Evolutionary conservation across 30 jellyfish, hydroid and myxozoan genomes (phyloP).

Genomic region (Turritopsis rubra): DNA sequence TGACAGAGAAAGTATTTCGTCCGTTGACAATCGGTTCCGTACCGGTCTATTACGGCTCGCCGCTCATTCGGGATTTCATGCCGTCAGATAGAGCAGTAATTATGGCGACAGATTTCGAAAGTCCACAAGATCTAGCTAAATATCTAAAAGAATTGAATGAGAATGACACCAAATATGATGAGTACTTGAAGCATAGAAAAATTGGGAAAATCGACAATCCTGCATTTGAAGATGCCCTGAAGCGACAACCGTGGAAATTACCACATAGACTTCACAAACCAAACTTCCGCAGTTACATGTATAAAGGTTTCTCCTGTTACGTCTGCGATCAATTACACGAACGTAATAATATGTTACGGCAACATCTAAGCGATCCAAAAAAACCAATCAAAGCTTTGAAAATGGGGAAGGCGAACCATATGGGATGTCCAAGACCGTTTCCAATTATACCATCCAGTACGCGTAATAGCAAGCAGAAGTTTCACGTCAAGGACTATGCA

Average conservation of each 20-base stretch:
- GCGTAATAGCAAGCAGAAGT: conserved; percentile 9
- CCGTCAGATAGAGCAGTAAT: conserved; percentile 56
- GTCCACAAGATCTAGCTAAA: conserved; percentile 69
- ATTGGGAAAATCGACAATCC: conserved; percentile 51
- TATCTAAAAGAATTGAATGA: conserved; percentile 38
- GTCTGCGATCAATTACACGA: conserved; percentile 45
- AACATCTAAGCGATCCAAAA: conserved; percentile 29
- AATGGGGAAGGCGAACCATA: conserved; percentile 18
- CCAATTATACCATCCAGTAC: conserved; percentile 12
- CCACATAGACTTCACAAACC: conserved; percentile 40
- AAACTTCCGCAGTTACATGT: conserved; percentile 63
- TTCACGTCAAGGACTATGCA: conserved; percentile 32
- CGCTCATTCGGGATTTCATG: conserved; percentile 56
- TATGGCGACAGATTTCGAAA: conserved; percentile 50
- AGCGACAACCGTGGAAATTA: conserved; percentile 47
- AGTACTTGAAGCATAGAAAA: conserved; percentile 48
- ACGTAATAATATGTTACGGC: conserved; percentile 17
- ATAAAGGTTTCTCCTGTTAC: conserved; percentile 57
- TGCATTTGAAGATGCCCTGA: conserved; percentile 23
- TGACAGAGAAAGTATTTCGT: conserved; percentile 85
- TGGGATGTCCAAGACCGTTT: conserved; percentile 49
- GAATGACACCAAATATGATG: conserved; percentile 47
- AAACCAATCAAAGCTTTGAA: not conserved
- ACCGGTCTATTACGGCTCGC: conserved; percentile 82
- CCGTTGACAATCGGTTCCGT: conserved; percentile 72